Evolutionary conservation across 2,888 invertebrate species (phyloP).

Genomic region (Pterobdella sp.): DNA sequence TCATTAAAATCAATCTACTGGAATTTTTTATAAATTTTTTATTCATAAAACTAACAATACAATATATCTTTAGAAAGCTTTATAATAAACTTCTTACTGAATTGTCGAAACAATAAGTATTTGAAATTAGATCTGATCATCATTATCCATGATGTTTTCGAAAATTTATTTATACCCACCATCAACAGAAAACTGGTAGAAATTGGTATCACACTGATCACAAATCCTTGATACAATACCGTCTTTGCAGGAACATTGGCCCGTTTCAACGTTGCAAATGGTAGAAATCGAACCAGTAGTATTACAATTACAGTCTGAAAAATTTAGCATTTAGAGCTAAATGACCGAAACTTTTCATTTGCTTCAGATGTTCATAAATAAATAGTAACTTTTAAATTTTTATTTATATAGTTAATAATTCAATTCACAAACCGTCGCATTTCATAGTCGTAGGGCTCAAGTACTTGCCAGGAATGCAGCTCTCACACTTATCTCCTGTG

Average conservation of each 20-base stretch:
- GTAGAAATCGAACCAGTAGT: slow-evolving; percentile 31
- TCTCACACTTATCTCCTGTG: slow-evolving; percentile 39
- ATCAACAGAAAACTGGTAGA: slow-evolving; percentile 31
- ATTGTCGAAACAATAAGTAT: too few relatives aligned
- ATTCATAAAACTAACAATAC: too few relatives aligned
- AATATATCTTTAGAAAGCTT: too few relatives aligned
- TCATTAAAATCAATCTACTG: too few relatives aligned
- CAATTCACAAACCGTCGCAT: slow-evolving; percentile 41
- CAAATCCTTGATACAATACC: slow-evolving; percentile 37
- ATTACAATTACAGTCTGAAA: slow-evolving; percentile 39
- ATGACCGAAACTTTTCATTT: not conserved
- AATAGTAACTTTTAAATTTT: not conserved
- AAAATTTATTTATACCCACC: slow-evolving; percentile 5
- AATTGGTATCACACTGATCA: slow-evolving; percentile 34
- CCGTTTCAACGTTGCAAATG: slow-evolving; percentile 36
- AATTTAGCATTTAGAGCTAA: not conserved
- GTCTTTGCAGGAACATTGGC: slow-evolving; percentile 37
- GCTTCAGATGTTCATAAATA: not conserved
- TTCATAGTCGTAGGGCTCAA: slow-evolving; percentile 38
- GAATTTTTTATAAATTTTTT: too few relatives aligned
- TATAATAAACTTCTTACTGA: too few relatives aligned
- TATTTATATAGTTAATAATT: not conserved
- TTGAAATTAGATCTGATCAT: too few relatives aligned
- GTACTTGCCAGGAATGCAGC: slow-evolving; percentile 38
- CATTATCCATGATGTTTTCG: too few relatives aligned